These are phyloP conservation scores for Dolichallabes microphthalmus DNA, from an alignment of 2,113 vertebrate species.

Conservation along the genomic window DNA sequence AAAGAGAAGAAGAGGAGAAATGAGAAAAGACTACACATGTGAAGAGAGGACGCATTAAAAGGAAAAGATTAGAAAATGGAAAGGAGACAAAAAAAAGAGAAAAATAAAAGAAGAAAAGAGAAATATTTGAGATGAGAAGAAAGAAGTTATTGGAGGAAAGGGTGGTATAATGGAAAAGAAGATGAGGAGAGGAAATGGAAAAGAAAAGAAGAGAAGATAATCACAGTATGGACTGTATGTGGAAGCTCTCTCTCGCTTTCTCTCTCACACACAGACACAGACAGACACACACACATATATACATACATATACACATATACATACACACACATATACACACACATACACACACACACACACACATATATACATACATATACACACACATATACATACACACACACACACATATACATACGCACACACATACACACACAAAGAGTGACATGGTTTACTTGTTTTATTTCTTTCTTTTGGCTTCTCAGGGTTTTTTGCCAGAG, in stretches of 20 bases:
- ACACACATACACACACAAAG: conserved; percentile 28
- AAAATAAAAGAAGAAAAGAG: neutral
- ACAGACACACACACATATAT: neutral
- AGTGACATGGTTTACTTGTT: conserved; percentile 18
- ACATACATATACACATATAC: too few relatives aligned
- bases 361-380: too few relatives aligned
- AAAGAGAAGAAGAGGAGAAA: neutral
- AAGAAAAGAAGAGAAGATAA: neutral
- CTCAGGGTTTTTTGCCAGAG: conserved; percentile 31
- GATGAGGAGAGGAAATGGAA: neutral
- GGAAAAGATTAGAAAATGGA: neutral
- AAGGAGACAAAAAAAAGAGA: neutral
- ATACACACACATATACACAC: too few relatives aligned
- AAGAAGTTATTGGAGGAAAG: neutral
- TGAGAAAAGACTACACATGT: too few relatives aligned
- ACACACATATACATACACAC: too few relatives aligned
- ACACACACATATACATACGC: conserved; percentile 10
- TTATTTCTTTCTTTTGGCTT: conserved; percentile 37
- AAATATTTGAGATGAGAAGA: neutral
- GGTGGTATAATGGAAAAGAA: neutral
- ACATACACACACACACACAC: too few relatives aligned
- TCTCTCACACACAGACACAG: neutral
- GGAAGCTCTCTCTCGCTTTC: neutral
- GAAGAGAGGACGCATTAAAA: neutral
- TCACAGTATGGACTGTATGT: neutral